Evolutionary conservation across 2,888 invertebrate species (phyloP), one percentile per base, ranked within the genome.

Genomic region (Blomia tropicalis): DNA sequence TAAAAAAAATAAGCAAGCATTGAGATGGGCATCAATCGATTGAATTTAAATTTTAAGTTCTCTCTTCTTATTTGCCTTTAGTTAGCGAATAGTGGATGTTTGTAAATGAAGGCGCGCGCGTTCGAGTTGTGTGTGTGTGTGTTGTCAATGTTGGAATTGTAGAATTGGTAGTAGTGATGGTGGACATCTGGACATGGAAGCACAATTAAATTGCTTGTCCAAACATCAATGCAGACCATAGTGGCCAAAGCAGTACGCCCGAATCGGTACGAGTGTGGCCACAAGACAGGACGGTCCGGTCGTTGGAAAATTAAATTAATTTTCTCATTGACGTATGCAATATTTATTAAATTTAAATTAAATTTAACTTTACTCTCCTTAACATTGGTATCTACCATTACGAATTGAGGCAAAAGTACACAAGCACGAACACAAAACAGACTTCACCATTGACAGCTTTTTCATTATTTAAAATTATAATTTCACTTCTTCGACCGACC

Each of bases 101-200:
- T 47, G 51, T 47, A 47, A 47, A 47, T 47, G 51, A 47, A 47
- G 51, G 51, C 51, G n/a, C n/a, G n/a, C n/a, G n/a, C n/a, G n/a
- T n/a, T n/a, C n/a, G n/a, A n/a, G n/a, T n/a, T n/a, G n/a, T n/a
- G n/a, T n/a, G n/a, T n/a, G n/a, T n/a, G n/a, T 41, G 41, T 41
- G 14, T 14, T 41, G 41, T n/a, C 41, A 41, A n/a, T 41, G 41
- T 41, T 7, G 23, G 22, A 22, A 47, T 14, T 14, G 51, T n/a
- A 7, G 7, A n/a, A 11, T n/a, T 47, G 51, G 14, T n/a, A 25
- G 51, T 47, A 7, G 7, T 7, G 14, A 14, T 22, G 51, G 51
- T 27, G 27, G 51, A 47, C 51, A 47, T 47, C 51, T 47, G 51
- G 51, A 47, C 51, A 47, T 11, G 51, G n/a, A n/a, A 47, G 51